These are phyloP conservation scores for Rallus limicola DNA, from an alignment of 2,113 vertebrate genomes.

Conservation along the genomic window DNA sequence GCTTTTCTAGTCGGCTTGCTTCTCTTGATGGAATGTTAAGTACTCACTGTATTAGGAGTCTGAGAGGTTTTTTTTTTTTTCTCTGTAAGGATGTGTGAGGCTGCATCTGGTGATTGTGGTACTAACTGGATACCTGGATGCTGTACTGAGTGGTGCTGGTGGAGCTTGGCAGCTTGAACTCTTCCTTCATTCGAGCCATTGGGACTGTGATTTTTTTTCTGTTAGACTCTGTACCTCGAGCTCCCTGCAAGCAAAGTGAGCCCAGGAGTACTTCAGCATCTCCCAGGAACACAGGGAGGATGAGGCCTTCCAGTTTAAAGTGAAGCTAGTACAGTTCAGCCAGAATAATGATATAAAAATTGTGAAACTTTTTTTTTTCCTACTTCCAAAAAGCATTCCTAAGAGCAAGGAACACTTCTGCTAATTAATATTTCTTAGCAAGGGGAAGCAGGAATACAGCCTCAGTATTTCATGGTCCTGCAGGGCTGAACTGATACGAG, in stretches of 20 bases:
- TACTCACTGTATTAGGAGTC: background rate
- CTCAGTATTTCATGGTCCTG: background rate
- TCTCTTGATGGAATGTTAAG: background rate
- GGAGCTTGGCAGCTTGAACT: background rate
- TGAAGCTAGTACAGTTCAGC: background rate
- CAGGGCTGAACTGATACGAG: background rate
- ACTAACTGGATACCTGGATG: background rate
- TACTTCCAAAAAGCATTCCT: background rate
- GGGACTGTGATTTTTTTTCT: background rate
- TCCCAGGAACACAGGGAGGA: background rate
- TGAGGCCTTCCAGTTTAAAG: background rate
- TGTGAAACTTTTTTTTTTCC: background rate
- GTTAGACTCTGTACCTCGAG: background rate
- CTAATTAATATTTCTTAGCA: background rate
- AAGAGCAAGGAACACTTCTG: background rate
- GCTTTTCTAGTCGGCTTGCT: background rate
- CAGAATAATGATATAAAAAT: background rate
- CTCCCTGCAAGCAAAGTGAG: background rate
- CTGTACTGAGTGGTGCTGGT: background rate
- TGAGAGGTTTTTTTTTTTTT: background rate
- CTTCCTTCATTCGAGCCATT: background rate
- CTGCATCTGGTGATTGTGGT: background rate
- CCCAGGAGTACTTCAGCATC: background rate
- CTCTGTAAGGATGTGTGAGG: background rate
- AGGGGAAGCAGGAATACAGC: background rate